These are phyloP conservation scores for Linurgus olivaceus DNA, from an alignment of 2,797 vertebrate species.

Conservation along the genomic window DNA sequence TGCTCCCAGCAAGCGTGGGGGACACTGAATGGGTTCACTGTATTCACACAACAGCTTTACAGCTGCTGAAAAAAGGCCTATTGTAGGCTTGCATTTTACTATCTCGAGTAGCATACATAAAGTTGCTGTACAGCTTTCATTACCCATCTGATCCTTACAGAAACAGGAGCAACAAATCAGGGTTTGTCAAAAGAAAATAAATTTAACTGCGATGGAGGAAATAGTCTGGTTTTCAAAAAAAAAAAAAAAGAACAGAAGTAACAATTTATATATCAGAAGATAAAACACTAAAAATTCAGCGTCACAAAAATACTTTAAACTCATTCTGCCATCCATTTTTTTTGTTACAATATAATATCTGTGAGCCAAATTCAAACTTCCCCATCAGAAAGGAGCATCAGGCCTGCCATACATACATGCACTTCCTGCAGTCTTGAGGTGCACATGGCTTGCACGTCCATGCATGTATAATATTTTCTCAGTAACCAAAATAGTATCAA, in stretches of 20 bases:
- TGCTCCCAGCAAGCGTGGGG: slow-evolving; percentile 31
- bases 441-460: neutral
- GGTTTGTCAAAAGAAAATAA: neutral
- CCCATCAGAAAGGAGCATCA: neutral
- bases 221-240: neutral
- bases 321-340: neutral
- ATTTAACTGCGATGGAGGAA: neutral
- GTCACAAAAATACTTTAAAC: neutral
- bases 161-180: slow-evolving; percentile 7
- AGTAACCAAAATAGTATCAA: neutral
- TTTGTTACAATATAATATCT: neutral
- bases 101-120: slow-evolving; percentile 48
- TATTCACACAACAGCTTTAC: slow-evolving; percentile 25
- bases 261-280: neutral
- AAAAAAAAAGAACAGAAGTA: neutral
- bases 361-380: neutral
- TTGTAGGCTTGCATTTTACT: slow-evolving; percentile 40
- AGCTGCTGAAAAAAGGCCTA: slow-evolving; percentile 27
- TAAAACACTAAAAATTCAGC: neutral
- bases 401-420: fast-evolving
- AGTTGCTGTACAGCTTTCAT: slow-evolving; percentile 47
- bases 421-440: neutral
- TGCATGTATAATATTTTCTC: neutral
- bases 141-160: slow-evolving; percentile 38
- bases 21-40: slow-evolving; percentile 17